A percentile compares a stretch with the other conserved stretches of the same genome.
phyloP scores from a whole-genome alignment of 2,113 vertebrate species.

The Meriones unguiculatus region DNA sequence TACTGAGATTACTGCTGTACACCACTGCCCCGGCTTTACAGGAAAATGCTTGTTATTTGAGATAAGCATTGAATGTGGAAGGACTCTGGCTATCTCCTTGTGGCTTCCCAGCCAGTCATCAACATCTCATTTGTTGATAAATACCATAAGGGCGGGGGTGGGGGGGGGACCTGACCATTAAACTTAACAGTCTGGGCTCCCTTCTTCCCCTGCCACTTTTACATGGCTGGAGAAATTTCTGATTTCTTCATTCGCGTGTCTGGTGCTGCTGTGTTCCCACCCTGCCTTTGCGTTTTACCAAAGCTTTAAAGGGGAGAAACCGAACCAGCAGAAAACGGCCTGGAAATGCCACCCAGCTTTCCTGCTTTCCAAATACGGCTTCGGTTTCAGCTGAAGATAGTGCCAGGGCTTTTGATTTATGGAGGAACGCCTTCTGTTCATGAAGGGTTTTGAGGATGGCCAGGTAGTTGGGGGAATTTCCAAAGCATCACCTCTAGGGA shows the following conservation, averaged over 20 bases:
- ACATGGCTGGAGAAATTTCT: neutral
- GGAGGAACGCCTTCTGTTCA: neutral
- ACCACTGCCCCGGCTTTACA: no score
- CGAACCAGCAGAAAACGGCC: neutral
- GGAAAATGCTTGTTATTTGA: neutral
- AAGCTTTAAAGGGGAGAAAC: neutral
- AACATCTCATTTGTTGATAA: neutral
- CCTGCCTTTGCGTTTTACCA: neutral
- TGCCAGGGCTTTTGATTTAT: constrained; percentile 56
- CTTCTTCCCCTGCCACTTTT: neutral
- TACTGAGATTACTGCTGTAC: neutral
- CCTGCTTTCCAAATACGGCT: constrained; percentile 48
- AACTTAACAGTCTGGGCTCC: neutral
- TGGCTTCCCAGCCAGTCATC: neutral
- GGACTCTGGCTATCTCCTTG: no score
- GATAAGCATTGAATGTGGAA: neutral
- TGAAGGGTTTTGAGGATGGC: constrained; percentile 31
- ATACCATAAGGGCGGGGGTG: no score
- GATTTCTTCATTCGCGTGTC: neutral
- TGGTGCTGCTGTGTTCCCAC: fast-evolving
- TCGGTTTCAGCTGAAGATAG: constrained; percentile 63
- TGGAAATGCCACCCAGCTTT: constrained; percentile 51
- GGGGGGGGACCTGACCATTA: neutral
- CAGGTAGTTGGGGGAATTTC: neutral
- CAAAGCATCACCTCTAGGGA: neutral